These are phyloP conservation scores for Oncopeltus fasciatus DNA, from an alignment of 1,140 invertebrate genomes.

Conservation along the genomic window DNA sequence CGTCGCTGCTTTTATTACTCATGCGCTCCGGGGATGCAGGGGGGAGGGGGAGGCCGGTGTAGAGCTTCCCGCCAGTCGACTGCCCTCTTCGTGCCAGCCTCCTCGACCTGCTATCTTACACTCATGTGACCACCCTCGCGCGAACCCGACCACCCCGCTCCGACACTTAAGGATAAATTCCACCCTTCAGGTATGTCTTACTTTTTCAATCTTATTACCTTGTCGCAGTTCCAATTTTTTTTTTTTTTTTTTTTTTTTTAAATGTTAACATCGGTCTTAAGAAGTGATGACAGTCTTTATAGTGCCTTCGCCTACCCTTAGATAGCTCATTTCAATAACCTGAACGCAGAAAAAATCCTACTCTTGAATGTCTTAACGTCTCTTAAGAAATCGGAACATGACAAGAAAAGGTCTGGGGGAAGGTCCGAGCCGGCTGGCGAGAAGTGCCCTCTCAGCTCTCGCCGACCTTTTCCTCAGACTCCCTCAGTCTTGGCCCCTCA, in stretches of 20 bases:
- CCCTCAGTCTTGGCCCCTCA: neutral
- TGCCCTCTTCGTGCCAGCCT: neutral
- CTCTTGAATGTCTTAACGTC: no score
- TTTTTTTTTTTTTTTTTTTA: slow-evolving; percentile 1
- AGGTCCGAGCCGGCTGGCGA: neutral
- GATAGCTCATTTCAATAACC: no score
- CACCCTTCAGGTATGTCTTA: slow-evolving; percentile 2
- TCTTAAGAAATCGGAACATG: no score
- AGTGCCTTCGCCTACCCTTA: no score
- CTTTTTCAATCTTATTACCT: neutral
- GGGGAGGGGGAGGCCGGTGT: neutral
- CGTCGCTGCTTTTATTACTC: slow-evolving; percentile 7
- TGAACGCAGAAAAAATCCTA: no score
- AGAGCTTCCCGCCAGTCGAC: neutral
- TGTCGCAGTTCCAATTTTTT: neutral
- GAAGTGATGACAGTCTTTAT: neutral
- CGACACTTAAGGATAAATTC: slow-evolving; percentile 7
- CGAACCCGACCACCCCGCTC: neutral
- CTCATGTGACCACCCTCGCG: slow-evolving; percentile 1
- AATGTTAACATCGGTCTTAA: neutral
- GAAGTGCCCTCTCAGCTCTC: neutral
- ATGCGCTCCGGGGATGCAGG: neutral
- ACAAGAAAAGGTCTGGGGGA: neutral
- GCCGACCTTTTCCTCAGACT: neutral
- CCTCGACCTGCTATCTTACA: slow-evolving; percentile 7